Evolutionary conservation across 1,140 invertebrate species (phyloP), one percentile per base, ranked within the genome.

Genomic region (Hesperophylax magnus): DNA sequence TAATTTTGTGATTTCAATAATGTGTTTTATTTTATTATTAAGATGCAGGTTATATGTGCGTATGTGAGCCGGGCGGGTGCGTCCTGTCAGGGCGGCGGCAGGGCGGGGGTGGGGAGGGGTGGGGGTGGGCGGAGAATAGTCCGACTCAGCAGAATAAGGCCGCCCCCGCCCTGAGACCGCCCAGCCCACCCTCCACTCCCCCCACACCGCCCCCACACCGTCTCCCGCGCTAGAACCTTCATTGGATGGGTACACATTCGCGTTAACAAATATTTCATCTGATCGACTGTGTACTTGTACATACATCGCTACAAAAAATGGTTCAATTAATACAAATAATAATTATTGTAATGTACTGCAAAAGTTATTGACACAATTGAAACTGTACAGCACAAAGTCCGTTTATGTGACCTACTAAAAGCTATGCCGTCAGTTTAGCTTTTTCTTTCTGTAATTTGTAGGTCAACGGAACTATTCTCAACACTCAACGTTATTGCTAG

Each of bases 71-170:
- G 9, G 77, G 31, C 20, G 34, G 39, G 18, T 47, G 39, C 39
- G 39, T 47, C 39, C 11, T 47, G 39, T 47, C 39, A 47, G 39
- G 39, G 47, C 18, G 52, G 61, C 17, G 63, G 24, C 14, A 47
- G 69, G 56, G 78, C 52, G 54, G 7, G 52, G 27, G 78, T 15
- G 54, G 17, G 52, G 24, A 60, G 22, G 0, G 58, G 22, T 3
- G 61, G 24, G 24, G 53, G 77, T 76, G 72, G 72, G 72, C 72
- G 72, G 72, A 60, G 72, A 75, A 80, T 78, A 67, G 60, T 39
- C 82, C 61, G 74, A 77, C 69, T 84, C 82, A 84, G 82, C 82
- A 81, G 77, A 84, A 84, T 81, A 79, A 77, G 71, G 78, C 80
- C 77, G 72, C 82, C 77, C 74, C 34, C 34, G 34, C 34, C 34